Evolutionary conservation across 2,888 invertebrate genomes (phyloP).

Genomic region (Troides aeacus): DNA sequence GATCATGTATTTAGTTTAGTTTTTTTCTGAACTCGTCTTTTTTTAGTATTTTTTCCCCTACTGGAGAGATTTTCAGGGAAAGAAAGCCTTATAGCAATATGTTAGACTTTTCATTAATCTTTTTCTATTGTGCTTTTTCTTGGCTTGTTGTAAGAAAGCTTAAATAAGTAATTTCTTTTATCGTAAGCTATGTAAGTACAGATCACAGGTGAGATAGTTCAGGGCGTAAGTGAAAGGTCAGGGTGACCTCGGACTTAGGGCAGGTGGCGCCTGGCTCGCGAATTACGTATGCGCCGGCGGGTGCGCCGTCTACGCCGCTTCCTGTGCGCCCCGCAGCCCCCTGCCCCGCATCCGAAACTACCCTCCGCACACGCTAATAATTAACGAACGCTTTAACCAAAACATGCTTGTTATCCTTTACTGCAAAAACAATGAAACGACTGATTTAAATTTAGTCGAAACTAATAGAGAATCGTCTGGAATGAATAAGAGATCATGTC

Average conservation of each 20-base stretch:
- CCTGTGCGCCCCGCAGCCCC: constrained; percentile 47
- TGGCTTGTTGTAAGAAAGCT: too few species aligned
- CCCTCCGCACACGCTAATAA: constrained; percentile 33
- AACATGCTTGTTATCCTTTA: background rate
- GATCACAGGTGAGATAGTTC: constrained; percentile 26
- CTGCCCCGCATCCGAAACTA: constrained; percentile 27
- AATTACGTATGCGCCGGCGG: constrained; percentile 60
- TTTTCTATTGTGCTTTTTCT: too few species aligned
- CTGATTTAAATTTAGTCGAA: too few species aligned
- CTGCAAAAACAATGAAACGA: background rate
- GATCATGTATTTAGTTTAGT: too few species aligned
- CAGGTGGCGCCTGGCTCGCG: constrained; percentile 51
- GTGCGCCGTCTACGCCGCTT: constrained; percentile 58
- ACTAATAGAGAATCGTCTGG: too few species aligned
- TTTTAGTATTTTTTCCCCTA: too few species aligned
- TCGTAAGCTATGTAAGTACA: background rate
- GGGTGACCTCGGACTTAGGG: constrained; percentile 40
- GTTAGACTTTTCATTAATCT: too few species aligned
- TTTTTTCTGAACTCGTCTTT: too few species aligned
- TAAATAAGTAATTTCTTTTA: too few species aligned
- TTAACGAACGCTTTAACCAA: constrained; percentile 34
- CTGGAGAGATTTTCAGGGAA: too few species aligned
- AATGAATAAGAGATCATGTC: too few species aligned
- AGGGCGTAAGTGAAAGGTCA: constrained; percentile 42
- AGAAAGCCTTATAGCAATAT: too few species aligned